Base-by-base conservation (phyloP, 2,797 vertebrate species). In the Balearica regulorum region DNA sequence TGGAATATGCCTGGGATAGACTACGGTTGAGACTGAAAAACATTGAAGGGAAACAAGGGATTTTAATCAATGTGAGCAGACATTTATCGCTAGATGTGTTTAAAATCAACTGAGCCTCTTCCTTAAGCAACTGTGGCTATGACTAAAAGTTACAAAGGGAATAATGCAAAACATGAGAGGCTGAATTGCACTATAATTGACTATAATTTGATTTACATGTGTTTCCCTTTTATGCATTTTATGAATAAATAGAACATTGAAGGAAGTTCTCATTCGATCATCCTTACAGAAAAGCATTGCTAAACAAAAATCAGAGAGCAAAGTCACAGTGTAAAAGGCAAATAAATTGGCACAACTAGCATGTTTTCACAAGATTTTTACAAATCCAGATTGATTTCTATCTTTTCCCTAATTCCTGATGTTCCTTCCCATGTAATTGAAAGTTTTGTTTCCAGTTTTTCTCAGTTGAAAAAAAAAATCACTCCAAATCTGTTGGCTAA, bases 31-130 rank as follows among this genome's bases (percentile, higher is more conserved):
- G 72, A 79, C 55, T 77, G 48, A 81, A 95, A 96, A 93, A 13
- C 58, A 92, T 72, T 89, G 78, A 92, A 92, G 55, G 54, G 70
- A 91, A 92, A 39, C 58, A 3, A 41, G 13, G 8, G 35, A 39
- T 91, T 96, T 95, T 85, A 93, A 85, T 93, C 83, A 93, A 89
- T 85, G 39, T 78, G 18, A 82, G 71, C 37, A 91, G 44, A 16
- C 26, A 39, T 91, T 87, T 91, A 39, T 81, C 26, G 3, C 24
- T 81, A 81, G 64, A 60, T 33, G 17, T 53, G 41, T 53, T 91
- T 53, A 55, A 72, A 75, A 93, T 71, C 75, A 95, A 21, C 60
- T 21, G 44, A 96, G 41, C 35, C 33, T 85, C 39, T 89, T 94
- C 62, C 65, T 95, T 75, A 66, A 88, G 48, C 25, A 89, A 75